Base-by-base conservation (phyloP, 2,797 vertebrate genomes). In the Scarus forsteni region DNA sequence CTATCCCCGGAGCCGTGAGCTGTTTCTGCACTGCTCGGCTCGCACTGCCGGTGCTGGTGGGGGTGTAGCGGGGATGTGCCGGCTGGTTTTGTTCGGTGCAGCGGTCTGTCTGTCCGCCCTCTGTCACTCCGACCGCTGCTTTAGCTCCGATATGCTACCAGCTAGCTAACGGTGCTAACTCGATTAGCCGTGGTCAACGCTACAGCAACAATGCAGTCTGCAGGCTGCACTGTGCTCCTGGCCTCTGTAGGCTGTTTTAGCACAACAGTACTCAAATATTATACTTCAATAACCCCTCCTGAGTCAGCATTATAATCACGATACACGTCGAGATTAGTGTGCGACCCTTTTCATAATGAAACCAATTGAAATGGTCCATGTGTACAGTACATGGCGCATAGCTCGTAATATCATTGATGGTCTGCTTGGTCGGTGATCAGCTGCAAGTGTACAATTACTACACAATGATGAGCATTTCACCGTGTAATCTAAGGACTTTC, bases 91-190 rank as follows among this genome's bases (percentile, higher is more conserved):
- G 82, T 80, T 87, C 63, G 0, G 69, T 43, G 73, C 63, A 63
- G n/a, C 80, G 75, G 64, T 85, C 81, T 73, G 43, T 74, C 77
- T 38, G 82, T 84, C 83, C 85, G 84, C 85, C 85, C 91, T 88
- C 89, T 89, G 89, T 89, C 86, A 88, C 83, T 78, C 77, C 73
- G 86, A 77, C 71, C 77, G 79, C 81, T 72, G 87, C 61, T 73
- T 61, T 90, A 90, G 81, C 88, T 65, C 42, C 14, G 8, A 7
- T 48, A 60, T 8, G 75, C 79, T 70, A 60, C 3, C 19, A 66
- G 79, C 80, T 66, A 83, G 81, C 83, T 81, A 75, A 43, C 74
- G 18, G 64, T 36, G 88, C 88, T 88, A 89, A 75, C 84, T 55
- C n/a, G 63, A 75, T 83, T 88, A 90, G 87, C 88, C 40, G 7